Percentiles rank a stretch among this genome's conserved stretches.
These are phyloP conservation scores for Musca domestica DNA, from an alignment of 1,140 invertebrate species.

Conservation along the genomic window DNA sequence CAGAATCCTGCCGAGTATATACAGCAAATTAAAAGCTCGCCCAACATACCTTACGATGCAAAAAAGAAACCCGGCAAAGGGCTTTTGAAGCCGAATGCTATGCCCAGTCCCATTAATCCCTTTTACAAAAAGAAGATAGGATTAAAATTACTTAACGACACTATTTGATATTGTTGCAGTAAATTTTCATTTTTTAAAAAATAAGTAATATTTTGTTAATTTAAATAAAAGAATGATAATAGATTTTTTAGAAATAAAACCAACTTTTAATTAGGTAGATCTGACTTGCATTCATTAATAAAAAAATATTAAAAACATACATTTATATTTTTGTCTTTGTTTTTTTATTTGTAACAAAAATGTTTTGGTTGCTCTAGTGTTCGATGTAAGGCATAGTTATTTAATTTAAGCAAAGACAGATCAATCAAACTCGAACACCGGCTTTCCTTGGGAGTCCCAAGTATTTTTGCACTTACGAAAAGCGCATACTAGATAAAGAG, in stretches of 20 bases:
- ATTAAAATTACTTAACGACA: constrained; percentile 44
- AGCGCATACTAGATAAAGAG: constrained; percentile 79
- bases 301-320: background rate
- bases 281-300: too few relatives aligned
- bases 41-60: constrained; percentile 71
- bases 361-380: background rate
- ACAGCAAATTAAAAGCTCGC: constrained; percentile 65
- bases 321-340: too few relatives aligned
- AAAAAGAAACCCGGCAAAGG: constrained; percentile 65
- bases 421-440: constrained; percentile 55
- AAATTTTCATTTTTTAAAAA: constrained; percentile 15
- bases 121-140: constrained; percentile 64
- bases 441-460: constrained; percentile 64
- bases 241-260: background rate
- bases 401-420: background rate
- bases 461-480: constrained; percentile 75
- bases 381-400: background rate
- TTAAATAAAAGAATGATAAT: background rate
- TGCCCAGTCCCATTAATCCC: constrained; percentile 73
- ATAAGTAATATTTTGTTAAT: constrained; percentile 24
- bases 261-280: too few relatives aligned
- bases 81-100: constrained; percentile 65
- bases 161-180: constrained; percentile 26
- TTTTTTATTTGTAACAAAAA: constrained; percentile 9
- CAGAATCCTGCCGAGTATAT: constrained; percentile 70